These are phyloP conservation scores for Drosophila austrosaltans DNA, from an alignment of 2,888 invertebrate genomes.

Conservation along the genomic window DNA sequence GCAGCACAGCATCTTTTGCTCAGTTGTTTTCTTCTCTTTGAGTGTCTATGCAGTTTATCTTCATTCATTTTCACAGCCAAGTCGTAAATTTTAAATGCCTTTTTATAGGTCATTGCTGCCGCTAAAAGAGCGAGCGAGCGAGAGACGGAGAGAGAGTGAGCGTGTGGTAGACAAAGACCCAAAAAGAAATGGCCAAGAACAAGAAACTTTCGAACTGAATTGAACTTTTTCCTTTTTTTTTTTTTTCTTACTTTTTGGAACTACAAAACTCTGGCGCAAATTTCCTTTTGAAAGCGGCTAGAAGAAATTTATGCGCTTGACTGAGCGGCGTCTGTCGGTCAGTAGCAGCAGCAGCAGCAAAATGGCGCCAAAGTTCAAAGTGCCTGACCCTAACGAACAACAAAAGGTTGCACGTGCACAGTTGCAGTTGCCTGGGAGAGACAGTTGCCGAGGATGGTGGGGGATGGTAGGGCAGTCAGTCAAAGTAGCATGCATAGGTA, in stretches of 20 bases:
- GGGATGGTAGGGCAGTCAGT: neutral
- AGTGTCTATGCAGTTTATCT: conserved; percentile 68
- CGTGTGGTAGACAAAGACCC: neutral
- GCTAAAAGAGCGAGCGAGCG: conserved; percentile 20
- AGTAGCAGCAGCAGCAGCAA: conserved; percentile 46
- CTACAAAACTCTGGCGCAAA: conserved; percentile 34
- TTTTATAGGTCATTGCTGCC: conserved; percentile 76
- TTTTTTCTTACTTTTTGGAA: conserved; percentile 9
- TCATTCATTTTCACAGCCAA: conserved; percentile 56
- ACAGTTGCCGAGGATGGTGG: neutral
- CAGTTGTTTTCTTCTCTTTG: conserved; percentile 16
- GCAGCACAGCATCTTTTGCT: conserved; percentile 28
- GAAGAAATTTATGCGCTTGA: conserved; percentile 68
- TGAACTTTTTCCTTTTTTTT: conserved; percentile 33
- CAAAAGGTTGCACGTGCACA: conserved; percentile 38
- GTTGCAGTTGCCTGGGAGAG: neutral
- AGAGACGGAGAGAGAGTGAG: conserved; percentile 2
- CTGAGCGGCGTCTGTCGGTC: conserved; percentile 55
- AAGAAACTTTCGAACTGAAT: conserved; percentile 58
- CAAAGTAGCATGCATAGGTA: neutral
- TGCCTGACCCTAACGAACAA: conserved; percentile 42
- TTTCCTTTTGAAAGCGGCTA: conserved; percentile 18
- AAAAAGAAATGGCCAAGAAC: conserved; percentile 19
- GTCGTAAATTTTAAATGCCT: conserved; percentile 75
- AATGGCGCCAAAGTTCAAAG: conserved; percentile 79